Evolutionary conservation across 2,888 invertebrate species (phyloP), one percentile per base, ranked within the genome.

Genomic region (Glaucopsyche alexis): DNA sequence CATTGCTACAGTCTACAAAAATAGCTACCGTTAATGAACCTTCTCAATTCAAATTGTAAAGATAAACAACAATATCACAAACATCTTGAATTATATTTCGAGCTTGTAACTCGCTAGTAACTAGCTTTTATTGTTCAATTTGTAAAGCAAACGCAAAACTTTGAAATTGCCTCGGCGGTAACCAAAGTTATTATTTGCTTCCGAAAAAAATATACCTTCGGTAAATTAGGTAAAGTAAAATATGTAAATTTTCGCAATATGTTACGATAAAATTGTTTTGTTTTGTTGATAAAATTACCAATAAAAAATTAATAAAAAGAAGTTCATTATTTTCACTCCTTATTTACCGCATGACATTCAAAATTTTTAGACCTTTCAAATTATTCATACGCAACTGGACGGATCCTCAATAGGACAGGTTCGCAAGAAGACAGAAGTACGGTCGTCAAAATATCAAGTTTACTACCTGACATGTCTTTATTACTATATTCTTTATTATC

Each of bases 91-190:
- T 38, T 60, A 29, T 29, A 55, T 55, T 19, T 9, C 13, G 60
- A 60, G 29, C 14, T 60, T 13, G 29, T 38, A 14, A 60, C 60
- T n/a, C n/a, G n/a, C n/a, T n/a, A n/a, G n/a, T n/a, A n/a, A n/a
- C n/a, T n/a, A n/a, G n/a, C 55, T 7, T 60, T 60, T 60, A 60
- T 60, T 60, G 29, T 60, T 13, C 60, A 60, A 38, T 60, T 60
- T 60, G 60, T 60, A 29, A 60, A 29, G 29, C 29, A 38, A 60
- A 60, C 60, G 29, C 13, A 29, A 60, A 60, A 60, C 29, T 60
- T 55, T 14, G 29, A 29, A 60, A 60, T 60, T 60, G 60, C 60
- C 60, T 38, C 19, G 55, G 50, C 50, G 47, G 47, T n/a, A 60
- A 60, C 29, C 60, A 38, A 60, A 60, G 29, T 60, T 60, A 60